Base-by-base conservation (phyloP, 2,888 invertebrate species). In the Tachina fera region DNA sequence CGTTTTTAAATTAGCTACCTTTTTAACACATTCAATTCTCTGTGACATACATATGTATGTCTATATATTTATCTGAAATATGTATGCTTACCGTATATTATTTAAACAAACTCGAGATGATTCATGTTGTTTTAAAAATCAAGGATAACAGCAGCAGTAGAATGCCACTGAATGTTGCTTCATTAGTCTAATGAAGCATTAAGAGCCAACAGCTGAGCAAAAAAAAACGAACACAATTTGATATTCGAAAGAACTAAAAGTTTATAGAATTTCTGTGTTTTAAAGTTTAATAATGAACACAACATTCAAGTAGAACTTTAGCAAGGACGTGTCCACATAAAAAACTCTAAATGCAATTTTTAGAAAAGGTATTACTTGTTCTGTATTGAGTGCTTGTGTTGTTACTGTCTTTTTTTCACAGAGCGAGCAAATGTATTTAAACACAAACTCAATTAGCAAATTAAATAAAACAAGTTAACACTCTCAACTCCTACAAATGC, bases 111-210 rank as follows among this genome's bases (percentile, higher is more conserved):
- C 6, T 5, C 1, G 5, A 31, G 2, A 31, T 31, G 31, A 5
- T 31, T 31, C 6, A 6, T 31, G 31, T 31, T 31, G 31, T 31
- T 6, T 31, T 31, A 31, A 31, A 31, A 31, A 31, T 31, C 31
- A 31, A 31, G 31, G 31, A 31, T 31, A 31, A 31, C 31, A 31
- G 31, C 31, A 31, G 31, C 11, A 58, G 14, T 13, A 39, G 51
- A 13, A 72, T 19, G 8, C 49, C 6, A 53, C 51, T 31, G 75
- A 53, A 63, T 61, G 61, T 61, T 70, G 76, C 65, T 79, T 83
- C 63, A 75, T 83, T 83, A 65, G 31, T 14, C 49, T 83, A 79
- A 83, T 75, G 74, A 79, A 83, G 68, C 63, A 75, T 49, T 31
- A 70, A 22, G 22, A 56, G 22, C 10, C 22, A 11, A 19, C 9